Conservation (phyloP, 92 coral and sea anemone species). For the Epizoanthus fatuus region DNA sequence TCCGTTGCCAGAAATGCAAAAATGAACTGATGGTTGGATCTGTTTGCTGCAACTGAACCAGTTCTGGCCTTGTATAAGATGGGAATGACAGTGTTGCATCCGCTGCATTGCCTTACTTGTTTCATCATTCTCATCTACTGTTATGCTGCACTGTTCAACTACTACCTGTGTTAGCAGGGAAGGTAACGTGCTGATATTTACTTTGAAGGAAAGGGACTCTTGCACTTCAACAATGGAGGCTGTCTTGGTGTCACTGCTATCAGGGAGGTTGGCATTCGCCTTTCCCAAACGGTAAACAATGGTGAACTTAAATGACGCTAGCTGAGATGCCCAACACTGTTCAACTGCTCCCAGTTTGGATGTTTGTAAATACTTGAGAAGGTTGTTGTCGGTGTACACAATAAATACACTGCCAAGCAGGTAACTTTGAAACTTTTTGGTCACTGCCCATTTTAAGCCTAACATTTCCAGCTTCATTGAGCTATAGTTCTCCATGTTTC, state of each 20-base stretch:
- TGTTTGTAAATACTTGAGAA: not conserved
- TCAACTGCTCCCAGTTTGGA: no score
- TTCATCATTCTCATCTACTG: not conserved
- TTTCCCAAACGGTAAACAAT: constrained; percentile 38
- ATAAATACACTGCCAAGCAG: not conserved
- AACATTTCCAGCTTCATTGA: not conserved
- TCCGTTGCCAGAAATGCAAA: constrained; percentile 4
- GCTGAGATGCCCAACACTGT: no score
- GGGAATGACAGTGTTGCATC: no score
- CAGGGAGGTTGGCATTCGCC: constrained; percentile 11
- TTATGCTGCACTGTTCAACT: not conserved
- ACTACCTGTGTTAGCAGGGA: not conserved
- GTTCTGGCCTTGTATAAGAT: no score
- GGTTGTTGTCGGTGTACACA: constrained; percentile 1
- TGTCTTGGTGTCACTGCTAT: not conserved
- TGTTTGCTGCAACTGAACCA: no score
- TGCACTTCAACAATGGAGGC: not conserved
- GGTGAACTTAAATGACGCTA: constrained; percentile 40
- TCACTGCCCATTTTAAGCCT: not conserved
- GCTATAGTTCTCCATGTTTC: not conserved
- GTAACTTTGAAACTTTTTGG: constrained; percentile 5
- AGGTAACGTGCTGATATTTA: not conserved
- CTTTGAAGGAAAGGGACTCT: constrained; percentile 5
- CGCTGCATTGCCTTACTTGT: no score
- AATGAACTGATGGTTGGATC: no score